A percentile compares a stretch with the other conserved stretches of the same genome.
Conservation (phyloP, 2,888 invertebrate genomes). For the Drosophila quinaria region DNA sequence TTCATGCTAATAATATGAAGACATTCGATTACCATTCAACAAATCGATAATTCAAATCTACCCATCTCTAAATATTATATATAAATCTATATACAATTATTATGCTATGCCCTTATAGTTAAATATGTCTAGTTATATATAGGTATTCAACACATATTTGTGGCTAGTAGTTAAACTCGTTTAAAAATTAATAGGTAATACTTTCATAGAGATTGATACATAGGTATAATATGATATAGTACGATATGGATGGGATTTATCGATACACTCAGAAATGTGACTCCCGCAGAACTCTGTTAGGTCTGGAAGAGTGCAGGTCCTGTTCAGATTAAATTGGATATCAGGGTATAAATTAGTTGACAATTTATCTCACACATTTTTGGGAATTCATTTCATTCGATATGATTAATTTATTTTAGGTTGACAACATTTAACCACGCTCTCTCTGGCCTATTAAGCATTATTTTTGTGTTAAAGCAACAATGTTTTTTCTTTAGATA, state of each 20-base stretch:
- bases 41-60: conserved; percentile 19
- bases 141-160: conserved; percentile 53
- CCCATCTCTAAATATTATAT: conserved; percentile 7
- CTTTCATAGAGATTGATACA: conserved; percentile 67
- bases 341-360: conserved; percentile 52
- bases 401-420: conserved; percentile 21
- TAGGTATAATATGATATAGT: conserved; percentile 17
- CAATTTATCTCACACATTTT: not conserved
- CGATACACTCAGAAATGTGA: conserved; percentile 78
- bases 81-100: conserved; percentile 51
- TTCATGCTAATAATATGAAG: conserved; percentile 48
- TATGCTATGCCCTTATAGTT: conserved; percentile 51
- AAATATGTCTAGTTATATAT: conserved; percentile 54
- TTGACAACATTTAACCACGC: conserved; percentile 58
- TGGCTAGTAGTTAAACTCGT: conserved; percentile 58
- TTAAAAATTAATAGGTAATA: conserved; percentile 75
- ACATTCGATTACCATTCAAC: conserved; percentile 32
- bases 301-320: conserved; percentile 76
- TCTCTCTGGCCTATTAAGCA: conserved; percentile 31
- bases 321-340: conserved; percentile 76
- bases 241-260: conserved; percentile 17
- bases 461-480: conserved; percentile 48
- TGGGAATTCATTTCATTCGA: conserved; percentile 3
- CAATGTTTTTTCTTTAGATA: conserved; percentile 33
- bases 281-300: conserved; percentile 75